Conservation (phyloP, 2,797 vertebrate genomes). For the Ceryle rudis region DNA sequence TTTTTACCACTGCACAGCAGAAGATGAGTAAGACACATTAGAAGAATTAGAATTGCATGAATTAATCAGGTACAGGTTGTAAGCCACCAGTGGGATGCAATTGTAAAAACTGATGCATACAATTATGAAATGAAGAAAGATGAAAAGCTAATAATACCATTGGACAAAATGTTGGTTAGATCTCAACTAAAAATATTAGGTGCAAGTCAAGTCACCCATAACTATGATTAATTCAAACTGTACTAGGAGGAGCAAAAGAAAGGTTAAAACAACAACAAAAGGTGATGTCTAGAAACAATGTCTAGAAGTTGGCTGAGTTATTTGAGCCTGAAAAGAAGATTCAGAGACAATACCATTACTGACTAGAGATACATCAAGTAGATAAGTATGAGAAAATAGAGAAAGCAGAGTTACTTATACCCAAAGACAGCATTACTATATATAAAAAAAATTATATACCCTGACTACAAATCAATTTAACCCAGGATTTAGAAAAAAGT, state of each 20-base stretch:
- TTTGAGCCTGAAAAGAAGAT: not conserved
- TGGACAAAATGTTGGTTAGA: not conserved
- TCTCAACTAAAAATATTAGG: not conserved
- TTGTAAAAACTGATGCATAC: fast-evolving
- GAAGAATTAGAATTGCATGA: not conserved
- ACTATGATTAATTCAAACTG: not conserved
- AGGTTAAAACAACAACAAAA: not conserved
- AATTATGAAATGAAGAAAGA: not conserved
- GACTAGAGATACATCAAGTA: not conserved
- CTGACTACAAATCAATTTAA: not conserved
- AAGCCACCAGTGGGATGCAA: not conserved
- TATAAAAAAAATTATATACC: not conserved
- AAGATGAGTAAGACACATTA: not conserved
- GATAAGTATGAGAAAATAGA: not conserved
- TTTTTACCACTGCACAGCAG: not conserved
- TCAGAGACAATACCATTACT: not conserved
- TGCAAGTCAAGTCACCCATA: not conserved
- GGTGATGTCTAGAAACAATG: not conserved
- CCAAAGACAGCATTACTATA: not conserved
- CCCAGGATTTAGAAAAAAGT: not conserved
- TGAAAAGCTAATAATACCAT: not conserved
- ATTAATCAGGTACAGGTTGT: not conserved
- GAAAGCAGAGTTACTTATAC: not conserved
- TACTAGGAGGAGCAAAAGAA: not conserved
- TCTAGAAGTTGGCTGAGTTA: not conserved